A percentile compares a stretch with the other conserved stretches of the same genome.
Evolutionary conservation across 2,113 vertebrate genomes (phyloP).

Genomic region (Protobothrops flavoviridis): DNA sequence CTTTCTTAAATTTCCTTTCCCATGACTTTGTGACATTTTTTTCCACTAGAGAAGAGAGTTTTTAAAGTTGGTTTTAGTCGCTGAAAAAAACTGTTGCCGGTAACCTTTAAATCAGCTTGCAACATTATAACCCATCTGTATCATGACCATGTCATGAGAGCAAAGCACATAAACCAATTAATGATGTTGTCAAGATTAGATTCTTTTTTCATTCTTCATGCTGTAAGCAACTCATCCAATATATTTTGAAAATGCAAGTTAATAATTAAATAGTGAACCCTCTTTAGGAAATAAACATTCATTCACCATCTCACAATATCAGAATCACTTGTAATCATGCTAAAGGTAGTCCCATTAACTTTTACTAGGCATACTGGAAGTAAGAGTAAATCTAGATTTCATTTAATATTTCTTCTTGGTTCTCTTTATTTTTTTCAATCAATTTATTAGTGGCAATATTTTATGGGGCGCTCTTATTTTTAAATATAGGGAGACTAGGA

Average conservation of each 20-base stretch:
- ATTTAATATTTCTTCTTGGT: neutral
- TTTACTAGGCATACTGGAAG: neutral
- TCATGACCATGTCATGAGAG: rapidly evolving
- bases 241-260: neutral
- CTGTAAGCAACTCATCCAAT: neutral
- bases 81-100: neutral
- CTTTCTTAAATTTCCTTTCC: neutral
- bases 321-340: neutral
- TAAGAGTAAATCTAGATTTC: neutral
- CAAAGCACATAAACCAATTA: neutral
- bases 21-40: neutral
- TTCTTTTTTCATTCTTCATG: neutral
- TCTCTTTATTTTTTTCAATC: neutral
- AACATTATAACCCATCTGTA: neutral
- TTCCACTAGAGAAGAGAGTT: neutral
- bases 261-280: constrained; percentile 24
- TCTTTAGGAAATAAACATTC: constrained; percentile 15
- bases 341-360: neutral
- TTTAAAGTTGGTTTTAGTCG: neutral
- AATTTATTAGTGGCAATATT: neutral
- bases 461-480: constrained; percentile 4
- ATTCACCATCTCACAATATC: constrained; percentile 25
- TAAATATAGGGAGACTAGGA: neutral
- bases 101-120: neutral
- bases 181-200: neutral